Base-by-base conservation (phyloP, 2,797 vertebrate species). In the Chrysocyon brachyurus region DNA sequence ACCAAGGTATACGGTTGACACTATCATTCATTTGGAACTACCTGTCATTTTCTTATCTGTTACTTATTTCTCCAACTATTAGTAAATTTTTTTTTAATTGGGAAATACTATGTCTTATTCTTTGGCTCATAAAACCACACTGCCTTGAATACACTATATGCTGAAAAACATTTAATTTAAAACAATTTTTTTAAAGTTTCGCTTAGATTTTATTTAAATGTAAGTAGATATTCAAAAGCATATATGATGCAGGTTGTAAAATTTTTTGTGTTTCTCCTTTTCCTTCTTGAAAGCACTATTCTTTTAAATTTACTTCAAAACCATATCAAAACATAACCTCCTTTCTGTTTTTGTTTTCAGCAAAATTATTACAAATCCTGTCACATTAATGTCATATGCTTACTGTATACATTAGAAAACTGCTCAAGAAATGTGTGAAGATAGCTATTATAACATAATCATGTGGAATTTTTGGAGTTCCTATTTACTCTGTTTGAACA, bases 281-380 rank as follows among this genome's bases (percentile, higher is more conserved):
- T 87, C 28, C 15, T 95, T 90, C 22, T 61, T 87, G 22, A 91
- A 83, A 28, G 4, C 21, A 66, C 75, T 91, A 68, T 40, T 96
- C 14, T 68, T 36, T 81, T 73, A 95, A 92, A 92, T 73, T 87
- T 21, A 77, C 82, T 96, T 92, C 40, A 95, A 96, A 94, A 40
- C 12, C 28, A 0, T 46, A 82, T 59, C 9, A 36, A 85, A 63
- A 94, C 12, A 33, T 72, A 49, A 86, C 3, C 78, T 91, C 14
- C 4, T 87, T 73, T 66, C 15, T 95, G 24, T 91, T 93, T 54
- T 59, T 46, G 16, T 77, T 90, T 84, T 77, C 56, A 33, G 36
- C 12, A 66, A 61, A 16, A 68, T 72, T 24, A 59, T 66, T 59
- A 77, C 12, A 92, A 84, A 73, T 86, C 4, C 31, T 90, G 46